phyloP scores from a whole-genome alignment of 2,888 invertebrate species.

The Cecidostiba fungosa region DNA sequence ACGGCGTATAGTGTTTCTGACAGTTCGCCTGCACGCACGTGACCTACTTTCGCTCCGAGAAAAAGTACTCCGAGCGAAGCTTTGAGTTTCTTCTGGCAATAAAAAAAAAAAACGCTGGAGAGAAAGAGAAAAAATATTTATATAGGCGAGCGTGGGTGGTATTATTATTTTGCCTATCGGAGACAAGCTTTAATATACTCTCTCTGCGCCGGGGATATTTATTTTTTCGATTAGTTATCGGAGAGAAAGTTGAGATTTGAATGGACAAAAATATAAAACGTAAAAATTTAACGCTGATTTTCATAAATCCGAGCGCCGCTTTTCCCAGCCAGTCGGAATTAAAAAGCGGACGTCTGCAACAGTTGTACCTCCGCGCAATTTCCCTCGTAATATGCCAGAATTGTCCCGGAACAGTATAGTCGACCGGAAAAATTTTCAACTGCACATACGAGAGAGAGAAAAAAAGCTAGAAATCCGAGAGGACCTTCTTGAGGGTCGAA shows the following conservation, averaged over 20 bases:
- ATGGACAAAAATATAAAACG: no score
- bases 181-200: neutral
- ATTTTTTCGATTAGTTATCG: neutral
- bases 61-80: neutral
- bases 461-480: neutral
- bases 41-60: slow-evolving; percentile 35
- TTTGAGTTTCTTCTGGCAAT: neutral
- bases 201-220: neutral
- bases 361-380: neutral
- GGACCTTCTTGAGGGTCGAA: neutral
- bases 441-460: neutral
- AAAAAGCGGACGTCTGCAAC: neutral
- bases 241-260: neutral
- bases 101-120: neutral
- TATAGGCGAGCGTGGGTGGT: neutral
- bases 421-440: neutral
- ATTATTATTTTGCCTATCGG: slow-evolving; percentile 20
- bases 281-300: no score
- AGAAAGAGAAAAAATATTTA: neutral
- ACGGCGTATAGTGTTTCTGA: slow-evolving; percentile 3
- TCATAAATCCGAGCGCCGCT: no score
- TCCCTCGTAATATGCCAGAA: neutral
- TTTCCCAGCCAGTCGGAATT: no score
- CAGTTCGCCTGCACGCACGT: slow-evolving; percentile 38
- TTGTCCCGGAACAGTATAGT: neutral